Evolutionary conservation across 2,888 invertebrate species (phyloP), one percentile per base, ranked within the genome.

Genomic region (Acanthosoma haemorrhoidale): DNA sequence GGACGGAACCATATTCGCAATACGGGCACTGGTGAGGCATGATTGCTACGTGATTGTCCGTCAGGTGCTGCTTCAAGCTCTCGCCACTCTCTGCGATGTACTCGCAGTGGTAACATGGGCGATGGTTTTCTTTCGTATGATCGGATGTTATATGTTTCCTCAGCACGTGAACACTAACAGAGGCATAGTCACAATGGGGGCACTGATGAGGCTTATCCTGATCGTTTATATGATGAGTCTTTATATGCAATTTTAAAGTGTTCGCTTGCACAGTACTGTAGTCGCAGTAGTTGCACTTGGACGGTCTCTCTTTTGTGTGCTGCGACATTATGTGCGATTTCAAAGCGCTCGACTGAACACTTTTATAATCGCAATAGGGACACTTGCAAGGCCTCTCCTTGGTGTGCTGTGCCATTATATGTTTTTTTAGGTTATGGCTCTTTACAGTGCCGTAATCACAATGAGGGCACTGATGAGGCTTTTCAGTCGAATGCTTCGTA

Each of bases 241-340:
- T n/a, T 4, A 64, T 21, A 16, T 64, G 64, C n/a, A 25, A 38
- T 41, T 64, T 64, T 3, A 64, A 31, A n/a, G 29, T 64, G 31
- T 29, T 38, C 15, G 64, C 21, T 25, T 21, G 21, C 29, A 25
- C 39, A 29, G 64, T 64, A 21, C 31, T 64, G 11, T 64, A 64
- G 18, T 64, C 39, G 11, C 64, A 64, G 25, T 38, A 9, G n/a
- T n/a, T 6, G 31, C 64, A 64, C 21, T 64, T 25, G n/a, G 29
- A 3, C 3, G 21, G 21, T 39, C 29, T 64, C 41, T 64, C 39
- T 13, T 64, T 29, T 1, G 41, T 41, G 29, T 64, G 64, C 16
- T 64, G 39, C 2, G 64, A 41, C 41, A 39, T 64, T 64, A 64
- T 64, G 31, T 64, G 64, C 11, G 38, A n/a, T 51, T 25, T 51